Evolutionary conservation across 2,888 invertebrate species (phyloP).

Genomic region (Hipparchia sbordonii): DNA sequence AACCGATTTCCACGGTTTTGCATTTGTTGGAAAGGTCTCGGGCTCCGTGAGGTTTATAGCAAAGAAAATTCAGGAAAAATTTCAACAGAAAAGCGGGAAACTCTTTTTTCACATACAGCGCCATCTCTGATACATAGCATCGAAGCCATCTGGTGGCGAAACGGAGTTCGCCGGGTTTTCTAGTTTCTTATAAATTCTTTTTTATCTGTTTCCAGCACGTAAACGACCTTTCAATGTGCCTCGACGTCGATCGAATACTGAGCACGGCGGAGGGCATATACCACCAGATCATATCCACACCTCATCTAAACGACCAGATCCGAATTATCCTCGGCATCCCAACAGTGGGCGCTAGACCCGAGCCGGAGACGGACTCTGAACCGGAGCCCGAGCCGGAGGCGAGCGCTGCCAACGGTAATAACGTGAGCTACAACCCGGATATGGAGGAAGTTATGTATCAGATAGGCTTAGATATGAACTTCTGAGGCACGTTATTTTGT

Average conservation of each 20-base stretch:
- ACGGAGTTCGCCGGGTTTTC: too few species aligned
- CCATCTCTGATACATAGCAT: too few species aligned
- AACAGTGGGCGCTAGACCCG: conserved; percentile 55
- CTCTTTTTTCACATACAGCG: too few species aligned
- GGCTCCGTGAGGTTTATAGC: too few species aligned
- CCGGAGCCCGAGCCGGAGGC: conserved; percentile 41
- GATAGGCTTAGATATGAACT: conserved; percentile 81
- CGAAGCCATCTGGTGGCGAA: too few species aligned
- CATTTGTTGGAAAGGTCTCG: too few species aligned
- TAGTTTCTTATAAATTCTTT: background rate
- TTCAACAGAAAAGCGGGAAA: too few species aligned
- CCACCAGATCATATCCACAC: conserved; percentile 90
- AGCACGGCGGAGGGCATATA: conserved; percentile 96
- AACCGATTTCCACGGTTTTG: too few species aligned
- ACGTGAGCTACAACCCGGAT: conserved; percentile 54
- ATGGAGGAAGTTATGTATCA: conserved; percentile 83
- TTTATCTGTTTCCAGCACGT: conserved; percentile 88
- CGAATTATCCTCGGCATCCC: conserved; percentile 86
- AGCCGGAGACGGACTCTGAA: conserved; percentile 40
- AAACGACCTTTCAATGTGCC: conserved; percentile 94
- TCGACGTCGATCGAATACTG: conserved; percentile 91
- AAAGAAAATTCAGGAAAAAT: too few species aligned
- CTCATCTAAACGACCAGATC: conserved; percentile 87
- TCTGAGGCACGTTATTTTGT: conserved; percentile 64
- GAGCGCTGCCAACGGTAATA: conserved; percentile 51